Evolutionary conservation across 2,113 vertebrate species (phyloP).

Genomic region (Antigone vipio): DNA sequence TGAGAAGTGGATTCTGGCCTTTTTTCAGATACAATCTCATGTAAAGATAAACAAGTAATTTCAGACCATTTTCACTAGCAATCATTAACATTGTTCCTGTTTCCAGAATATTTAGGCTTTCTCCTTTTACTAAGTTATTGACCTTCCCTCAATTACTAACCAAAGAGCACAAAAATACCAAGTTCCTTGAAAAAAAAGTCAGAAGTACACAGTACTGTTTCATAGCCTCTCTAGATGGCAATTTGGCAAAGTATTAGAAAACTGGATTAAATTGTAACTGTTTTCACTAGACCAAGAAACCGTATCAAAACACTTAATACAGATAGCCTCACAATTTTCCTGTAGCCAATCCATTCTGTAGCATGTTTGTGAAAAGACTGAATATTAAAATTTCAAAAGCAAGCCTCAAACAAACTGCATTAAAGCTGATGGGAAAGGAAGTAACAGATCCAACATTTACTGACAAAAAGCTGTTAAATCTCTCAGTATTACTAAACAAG

Average conservation of each 20-base stretch:
- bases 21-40: background rate
- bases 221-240: accelerated
- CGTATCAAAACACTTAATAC: background rate
- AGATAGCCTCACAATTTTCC: background rate
- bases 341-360: background rate
- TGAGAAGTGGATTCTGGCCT: background rate
- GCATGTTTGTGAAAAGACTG: background rate
- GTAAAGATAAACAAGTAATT: background rate
- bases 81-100: background rate
- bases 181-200: background rate
- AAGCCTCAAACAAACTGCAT: background rate
- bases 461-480: background rate
- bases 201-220: background rate
- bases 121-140: background rate
- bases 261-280: background rate
- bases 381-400: background rate
- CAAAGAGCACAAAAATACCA: background rate
- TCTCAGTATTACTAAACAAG: background rate
- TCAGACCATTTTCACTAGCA: background rate
- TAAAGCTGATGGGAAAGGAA: background rate
- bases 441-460: background rate
- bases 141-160: background rate
- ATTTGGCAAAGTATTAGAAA: background rate
- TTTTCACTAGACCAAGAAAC: background rate
- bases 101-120: background rate